phyloP scores from a whole-genome alignment of 1,140 invertebrate genomes.

The Orchesella cincta region DNA sequence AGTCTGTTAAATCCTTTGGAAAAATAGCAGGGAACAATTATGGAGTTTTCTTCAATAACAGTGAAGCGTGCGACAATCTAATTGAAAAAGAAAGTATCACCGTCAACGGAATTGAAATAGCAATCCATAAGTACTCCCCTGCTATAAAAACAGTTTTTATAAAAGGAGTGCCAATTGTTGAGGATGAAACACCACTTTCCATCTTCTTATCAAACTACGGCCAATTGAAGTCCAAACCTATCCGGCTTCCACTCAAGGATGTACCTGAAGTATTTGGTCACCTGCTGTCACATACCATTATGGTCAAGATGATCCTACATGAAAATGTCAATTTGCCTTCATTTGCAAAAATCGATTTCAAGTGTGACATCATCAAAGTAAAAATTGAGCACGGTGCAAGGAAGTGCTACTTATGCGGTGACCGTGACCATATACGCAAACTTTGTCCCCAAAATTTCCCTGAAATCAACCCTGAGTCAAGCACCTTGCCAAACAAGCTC shows the following conservation, averaged over 20 bases:
- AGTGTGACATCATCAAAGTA: background rate
- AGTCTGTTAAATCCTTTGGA: background rate
- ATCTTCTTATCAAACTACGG: background rate
- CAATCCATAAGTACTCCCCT: background rate
- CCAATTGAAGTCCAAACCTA: background rate
- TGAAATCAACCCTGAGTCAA: too few species aligned
- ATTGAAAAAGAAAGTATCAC: background rate
- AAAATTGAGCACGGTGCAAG: constrained; percentile 6
- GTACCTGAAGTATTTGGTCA: background rate
- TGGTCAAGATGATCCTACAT: background rate
- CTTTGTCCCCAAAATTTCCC: background rate
- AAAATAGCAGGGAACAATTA: constrained; percentile 8
- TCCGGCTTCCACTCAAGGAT: background rate
- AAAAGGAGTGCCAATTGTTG: background rate
- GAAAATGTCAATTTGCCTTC: background rate
- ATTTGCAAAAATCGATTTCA: background rate
- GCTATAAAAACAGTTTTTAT: background rate
- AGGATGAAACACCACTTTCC: background rate
- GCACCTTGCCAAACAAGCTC: too few species aligned
- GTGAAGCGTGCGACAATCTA: background rate
- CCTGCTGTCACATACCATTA: background rate
- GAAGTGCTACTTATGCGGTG: background rate
- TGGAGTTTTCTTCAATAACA: background rate
- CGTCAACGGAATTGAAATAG: background rate
- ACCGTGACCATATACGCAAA: background rate